phyloP scores from a whole-genome alignment of 2,888 invertebrate genomes.

The Temnothorax rugatulus region DNA sequence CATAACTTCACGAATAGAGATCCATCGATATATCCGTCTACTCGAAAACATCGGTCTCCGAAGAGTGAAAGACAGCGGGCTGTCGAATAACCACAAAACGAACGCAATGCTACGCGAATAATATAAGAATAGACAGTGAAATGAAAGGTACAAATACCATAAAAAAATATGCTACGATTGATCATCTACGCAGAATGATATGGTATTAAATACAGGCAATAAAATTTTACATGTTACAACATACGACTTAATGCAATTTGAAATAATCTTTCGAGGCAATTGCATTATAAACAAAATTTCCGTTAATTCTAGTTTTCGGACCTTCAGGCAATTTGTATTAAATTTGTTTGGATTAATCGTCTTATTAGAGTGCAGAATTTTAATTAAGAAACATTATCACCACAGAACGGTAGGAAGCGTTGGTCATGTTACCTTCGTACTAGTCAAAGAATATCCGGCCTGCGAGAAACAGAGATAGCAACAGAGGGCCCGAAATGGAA shows the following conservation, averaged over 20 bases:
- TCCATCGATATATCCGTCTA: constrained; percentile 8
- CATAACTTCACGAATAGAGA: background rate
- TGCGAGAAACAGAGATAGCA: constrained; percentile 17
- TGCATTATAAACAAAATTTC: background rate
- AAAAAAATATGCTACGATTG: constrained; percentile 14
- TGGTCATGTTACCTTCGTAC: background rate
- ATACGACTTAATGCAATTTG: background rate
- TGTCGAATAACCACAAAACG: background rate
- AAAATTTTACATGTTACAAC: background rate
- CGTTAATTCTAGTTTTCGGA: background rate
- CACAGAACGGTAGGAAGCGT: background rate
- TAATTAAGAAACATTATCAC: background rate
- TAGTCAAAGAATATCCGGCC: constrained; percentile 31
- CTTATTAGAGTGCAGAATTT: background rate
- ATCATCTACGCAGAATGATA: background rate
- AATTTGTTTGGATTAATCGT: background rate
- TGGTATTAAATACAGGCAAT: background rate
- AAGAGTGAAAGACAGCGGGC: constrained; percentile 12
- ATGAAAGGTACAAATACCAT: background rate
- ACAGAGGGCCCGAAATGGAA: constrained; percentile 57
- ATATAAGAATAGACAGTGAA: constrained; percentile 1
- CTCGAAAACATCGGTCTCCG: constrained; percentile 15
- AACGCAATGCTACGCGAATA: background rate
- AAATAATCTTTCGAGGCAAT: background rate
- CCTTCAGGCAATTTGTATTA: constrained; percentile 8